Evolutionary conservation across 2,797 vertebrate species (phyloP).

Genomic region (Leontocebus nigricollis): DNA sequence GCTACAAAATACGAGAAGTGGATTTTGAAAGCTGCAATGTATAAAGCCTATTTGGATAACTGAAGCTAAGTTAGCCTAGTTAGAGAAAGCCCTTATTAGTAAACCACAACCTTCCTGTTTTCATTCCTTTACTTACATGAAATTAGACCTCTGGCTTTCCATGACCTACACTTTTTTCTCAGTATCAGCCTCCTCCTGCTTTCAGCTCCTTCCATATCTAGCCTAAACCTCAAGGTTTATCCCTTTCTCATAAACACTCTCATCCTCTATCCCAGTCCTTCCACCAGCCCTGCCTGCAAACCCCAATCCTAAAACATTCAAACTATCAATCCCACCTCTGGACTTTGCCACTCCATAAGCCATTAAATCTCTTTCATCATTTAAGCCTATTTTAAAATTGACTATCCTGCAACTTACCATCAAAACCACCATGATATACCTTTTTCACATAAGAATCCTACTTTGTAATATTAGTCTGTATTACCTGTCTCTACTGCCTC

Average conservation of each 20-base stretch:
- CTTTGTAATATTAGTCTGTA: not conserved
- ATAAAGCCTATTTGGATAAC: not conserved
- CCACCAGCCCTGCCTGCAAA: not conserved
- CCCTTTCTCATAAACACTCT: not conserved
- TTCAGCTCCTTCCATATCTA: not conserved
- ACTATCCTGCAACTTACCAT: not conserved
- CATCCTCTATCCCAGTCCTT: not conserved
- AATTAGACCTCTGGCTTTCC: not conserved
- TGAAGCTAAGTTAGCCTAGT: not conserved
- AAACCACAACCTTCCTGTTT: not conserved
- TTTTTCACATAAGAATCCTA: not conserved
- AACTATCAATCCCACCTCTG: not conserved
- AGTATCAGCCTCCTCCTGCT: not conserved
- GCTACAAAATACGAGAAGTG: not conserved
- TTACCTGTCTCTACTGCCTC: not conserved
- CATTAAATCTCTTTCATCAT: not conserved
- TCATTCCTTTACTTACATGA: not conserved
- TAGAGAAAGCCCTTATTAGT: not conserved
- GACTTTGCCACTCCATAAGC: not conserved
- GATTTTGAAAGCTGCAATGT: not conserved
- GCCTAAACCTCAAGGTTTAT: not conserved
- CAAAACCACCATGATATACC: not conserved
- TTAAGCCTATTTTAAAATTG: not conserved
- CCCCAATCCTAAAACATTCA: not conserved
- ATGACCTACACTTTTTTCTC: not conserved